Base-by-base conservation (phyloP, 2,113 vertebrate genomes). In the Myxocyprinus asiaticus region DNA sequence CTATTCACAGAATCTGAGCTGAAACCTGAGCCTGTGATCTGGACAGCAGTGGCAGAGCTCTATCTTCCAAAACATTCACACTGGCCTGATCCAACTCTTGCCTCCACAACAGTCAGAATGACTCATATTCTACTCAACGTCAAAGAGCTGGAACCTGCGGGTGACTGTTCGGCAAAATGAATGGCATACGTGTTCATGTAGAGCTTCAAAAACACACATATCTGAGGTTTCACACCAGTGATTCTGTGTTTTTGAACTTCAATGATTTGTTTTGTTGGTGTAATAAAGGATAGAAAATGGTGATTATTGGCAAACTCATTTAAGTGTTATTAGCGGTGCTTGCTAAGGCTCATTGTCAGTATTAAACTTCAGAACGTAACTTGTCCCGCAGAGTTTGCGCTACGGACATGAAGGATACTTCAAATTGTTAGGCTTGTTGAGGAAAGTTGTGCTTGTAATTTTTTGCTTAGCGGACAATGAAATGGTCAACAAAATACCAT, bases 1-100 rank as follows among this genome's bases (percentile, higher is more conserved):
- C 79, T 82, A 76, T 76, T 78, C 63, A 75, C 68, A 83, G 79
- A 77, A 84, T 72, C 72, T 61, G 65, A 63, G 22, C 67, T 81
- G 82, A 88, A 84, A 85, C 83, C 42, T n/a, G 70, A 84, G 65
- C 55, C 59, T 14, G 69, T 67, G 58, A 74, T 42, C 66, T n/a
- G 7, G 69, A 33, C 75, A 67, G 47, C 51, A 50, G 17, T 53
- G 43, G 51, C 76, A 55, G 17, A 56, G 62, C 15, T 47, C 17
- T 73, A 50, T 59, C 45, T 67, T 78, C 81, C 69, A 58, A 76
- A 84, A 53, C 44, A 74, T 74, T 50, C 55, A 64, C 73, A 45
- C 65, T 9, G 43, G 77, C 45, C 51, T 12, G n/a, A 15, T 59
- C 22, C 51, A 53, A 53, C 51, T 78, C 75, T 67, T 59, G 62